Evolutionary conservation across 2,888 invertebrate species (phyloP).

Genomic region (Parthenolecanium corni): DNA sequence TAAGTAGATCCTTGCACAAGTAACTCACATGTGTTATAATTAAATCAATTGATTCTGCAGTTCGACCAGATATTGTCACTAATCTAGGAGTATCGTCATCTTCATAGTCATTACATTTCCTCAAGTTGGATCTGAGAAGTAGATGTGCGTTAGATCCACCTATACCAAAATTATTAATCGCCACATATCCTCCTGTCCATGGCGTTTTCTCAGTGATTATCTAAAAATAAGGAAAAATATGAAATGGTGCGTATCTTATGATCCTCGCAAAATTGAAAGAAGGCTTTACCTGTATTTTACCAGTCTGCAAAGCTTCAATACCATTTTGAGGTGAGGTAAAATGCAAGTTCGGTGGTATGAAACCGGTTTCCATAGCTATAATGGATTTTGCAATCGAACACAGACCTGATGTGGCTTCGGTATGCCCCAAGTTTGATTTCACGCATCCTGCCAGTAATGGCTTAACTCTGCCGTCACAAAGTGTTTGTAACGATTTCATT

Average conservation of each 20-base stretch:
- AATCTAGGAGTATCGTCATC: slow-evolving; percentile 30
- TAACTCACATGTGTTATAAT: slow-evolving; percentile 31
- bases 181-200: slow-evolving; percentile 43
- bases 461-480: slow-evolving; percentile 25
- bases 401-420: slow-evolving; percentile 43
- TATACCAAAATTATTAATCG: slow-evolving; percentile 36
- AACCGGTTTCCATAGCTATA: slow-evolving; percentile 34
- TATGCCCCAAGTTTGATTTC: slow-evolving; percentile 51
- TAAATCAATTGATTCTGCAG: slow-evolving; percentile 23
- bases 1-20: too few species aligned
- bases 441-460: slow-evolving; percentile 48
- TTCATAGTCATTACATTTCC: slow-evolving; percentile 32
- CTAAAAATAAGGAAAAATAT: slow-evolving; percentile 31
- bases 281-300: slow-evolving; percentile 35
- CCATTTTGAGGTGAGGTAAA: slow-evolving; percentile 34
- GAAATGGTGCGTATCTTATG: neutral
- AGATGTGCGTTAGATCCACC: slow-evolving; percentile 30
- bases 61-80: slow-evolving; percentile 33
- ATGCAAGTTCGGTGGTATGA: slow-evolving; percentile 36
- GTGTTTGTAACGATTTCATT: slow-evolving; percentile 64
- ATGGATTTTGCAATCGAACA: slow-evolving; percentile 42
- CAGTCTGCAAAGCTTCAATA: slow-evolving; percentile 33
- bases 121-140: slow-evolving; percentile 30
- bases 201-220: slow-evolving; percentile 34
- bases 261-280: too few species aligned